phyloP scores from a whole-genome alignment of 2,113 vertebrate genomes.

The Oryzias melastigma region DNA sequence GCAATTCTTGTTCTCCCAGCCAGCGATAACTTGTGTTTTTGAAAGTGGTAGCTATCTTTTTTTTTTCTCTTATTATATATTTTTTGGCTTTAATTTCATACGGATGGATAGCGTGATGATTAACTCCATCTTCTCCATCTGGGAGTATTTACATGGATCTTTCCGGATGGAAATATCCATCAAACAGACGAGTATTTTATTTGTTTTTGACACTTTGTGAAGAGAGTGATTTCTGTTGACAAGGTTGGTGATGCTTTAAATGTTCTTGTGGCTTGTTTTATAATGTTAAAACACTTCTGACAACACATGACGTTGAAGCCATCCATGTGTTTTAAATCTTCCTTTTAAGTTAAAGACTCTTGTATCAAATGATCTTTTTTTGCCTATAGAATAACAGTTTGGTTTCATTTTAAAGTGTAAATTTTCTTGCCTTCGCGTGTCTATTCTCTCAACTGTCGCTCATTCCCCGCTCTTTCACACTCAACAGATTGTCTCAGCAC shows the following conservation, averaged over 20 bases:
- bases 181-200: constrained; percentile 17
- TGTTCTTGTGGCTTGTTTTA: neutral
- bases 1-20: constrained; percentile 64
- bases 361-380: no score
- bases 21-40: constrained; percentile 69
- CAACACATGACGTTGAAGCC: no score
- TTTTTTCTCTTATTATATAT: constrained; percentile 47
- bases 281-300: neutral
- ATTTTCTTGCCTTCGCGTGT: neutral
- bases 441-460: constrained; percentile 29
- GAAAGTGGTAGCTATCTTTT: constrained; percentile 68
- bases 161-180: constrained; percentile 43
- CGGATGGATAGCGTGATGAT: constrained; percentile 44
- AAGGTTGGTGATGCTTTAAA: constrained; percentile 50
- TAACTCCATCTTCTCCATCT: constrained; percentile 25
- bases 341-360: no score
- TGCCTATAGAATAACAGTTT: no score
- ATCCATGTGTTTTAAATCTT: no score
- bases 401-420: no score
- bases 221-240: constrained; percentile 38
- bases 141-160: constrained; percentile 50
- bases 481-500: constrained; percentile 55
- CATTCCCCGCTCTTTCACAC: constrained; percentile 42
- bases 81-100: constrained; percentile 37
- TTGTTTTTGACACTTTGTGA: constrained; percentile 34